phyloP scores from a whole-genome alignment of 2,113 vertebrate genomes.

The Cercocebus atys region DNA sequence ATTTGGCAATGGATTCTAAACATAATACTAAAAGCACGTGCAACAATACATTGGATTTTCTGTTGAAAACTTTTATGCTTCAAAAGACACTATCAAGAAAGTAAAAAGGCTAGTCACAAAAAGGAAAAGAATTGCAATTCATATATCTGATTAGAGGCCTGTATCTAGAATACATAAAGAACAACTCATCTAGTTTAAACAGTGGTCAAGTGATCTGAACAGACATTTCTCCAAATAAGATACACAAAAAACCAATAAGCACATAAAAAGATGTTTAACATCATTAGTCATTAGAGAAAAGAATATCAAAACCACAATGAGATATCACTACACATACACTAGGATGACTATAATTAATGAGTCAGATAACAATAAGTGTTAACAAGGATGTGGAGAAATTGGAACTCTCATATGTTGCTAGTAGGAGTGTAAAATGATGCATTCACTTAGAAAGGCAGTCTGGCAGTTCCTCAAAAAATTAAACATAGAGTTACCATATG shows the following conservation, averaged over 20 bases:
- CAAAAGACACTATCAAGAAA: neutral
- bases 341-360: neutral
- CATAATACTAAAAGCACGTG: neutral
- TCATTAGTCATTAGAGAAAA: neutral
- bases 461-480: neutral
- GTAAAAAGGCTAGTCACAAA: neutral
- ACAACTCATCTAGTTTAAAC: neutral
- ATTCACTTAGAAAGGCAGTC: neutral
- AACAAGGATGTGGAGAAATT: neutral
- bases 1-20: neutral
- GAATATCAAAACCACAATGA: neutral
- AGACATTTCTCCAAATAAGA: neutral
- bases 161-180: neutral
- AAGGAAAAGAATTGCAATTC: neutral
- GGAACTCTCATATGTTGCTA: neutral
- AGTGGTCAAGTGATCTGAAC: neutral
- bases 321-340: neutral
- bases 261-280: neutral
- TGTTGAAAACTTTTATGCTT: neutral
- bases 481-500: neutral
- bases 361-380: neutral
- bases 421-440: neutral
- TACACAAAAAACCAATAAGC: neutral
- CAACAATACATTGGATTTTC: neutral
- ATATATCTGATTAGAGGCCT: neutral